Base-by-base conservation (phyloP, 2,888 invertebrate genomes). In the Bombylius major region DNA sequence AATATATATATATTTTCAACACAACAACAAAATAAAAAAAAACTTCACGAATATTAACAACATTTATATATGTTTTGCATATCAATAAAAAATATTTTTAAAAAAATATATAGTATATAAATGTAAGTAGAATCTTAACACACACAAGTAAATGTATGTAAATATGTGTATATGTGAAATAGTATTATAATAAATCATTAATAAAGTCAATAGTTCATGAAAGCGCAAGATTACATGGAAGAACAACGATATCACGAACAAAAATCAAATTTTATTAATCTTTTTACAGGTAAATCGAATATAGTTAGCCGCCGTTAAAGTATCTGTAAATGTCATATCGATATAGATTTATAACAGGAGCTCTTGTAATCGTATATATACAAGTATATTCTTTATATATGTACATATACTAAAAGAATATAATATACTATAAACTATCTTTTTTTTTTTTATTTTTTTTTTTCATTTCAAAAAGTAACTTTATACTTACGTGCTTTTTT, bases 321-420 rank as follows among this genome's bases (percentile, higher is more conserved):
- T 63, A 61, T 62, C 62, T 63, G 63, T 62, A 63, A 63, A 62
- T 59, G 63, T 63, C 63, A 63, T 63, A 62, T 63, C 63, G 63
- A 62, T 63, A 63, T 62, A 61, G 60, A 63, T 63, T 63, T 63
- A 63, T 63, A 62, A 63, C 63, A 61, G 59, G 58, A 55, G 59
- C 52, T 58, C 58, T 55, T 55, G 51, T 55, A 13, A 46, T 23
- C n/a, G 14, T 12, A 33, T 33, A 33, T 33, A 36, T 36, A 36
- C 36, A 1, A 9, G 9, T 8, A 36, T 8, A 36, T 8, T 36
- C 9, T 36, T 44, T 45, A 36, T 47, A 8, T 46, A 47, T 11
- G 36, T 55, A 45, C 4, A 47, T 11, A 34, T 55, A 45, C 4
- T 45, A 44, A 4, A 34, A 45, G 53, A 47, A 23, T 23, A 53